Evolutionary conservation across 2,888 invertebrate species (phyloP).

Genomic region (Drosophila anceps): DNA sequence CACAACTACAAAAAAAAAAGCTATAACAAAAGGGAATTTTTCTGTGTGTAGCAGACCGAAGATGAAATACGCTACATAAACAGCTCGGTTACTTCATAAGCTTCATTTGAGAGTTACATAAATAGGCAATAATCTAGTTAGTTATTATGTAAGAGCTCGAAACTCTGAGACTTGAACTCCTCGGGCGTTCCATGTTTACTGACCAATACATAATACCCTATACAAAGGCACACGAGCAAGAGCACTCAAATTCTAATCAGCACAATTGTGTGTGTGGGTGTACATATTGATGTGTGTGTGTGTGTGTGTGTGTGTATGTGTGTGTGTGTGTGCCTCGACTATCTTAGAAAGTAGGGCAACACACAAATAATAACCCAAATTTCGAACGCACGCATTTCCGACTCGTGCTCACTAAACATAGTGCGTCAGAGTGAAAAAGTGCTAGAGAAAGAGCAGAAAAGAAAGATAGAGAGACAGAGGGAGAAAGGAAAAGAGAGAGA

Average conservation of each 20-base stretch:
- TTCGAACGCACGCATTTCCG: conserved; percentile 73
- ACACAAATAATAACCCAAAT: conserved; percentile 75
- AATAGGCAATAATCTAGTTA: not conserved
- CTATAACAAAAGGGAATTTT: not conserved
- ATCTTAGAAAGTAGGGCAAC: conserved; percentile 73
- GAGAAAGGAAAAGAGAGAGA: not conserved
- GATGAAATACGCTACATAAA: not conserved
- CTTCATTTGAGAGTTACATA: not conserved
- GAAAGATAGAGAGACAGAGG: not conserved
- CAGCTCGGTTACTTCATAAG: not conserved
- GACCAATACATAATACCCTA: not conserved
- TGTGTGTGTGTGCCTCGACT: conserved; percentile 37
- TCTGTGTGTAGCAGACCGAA: not conserved
- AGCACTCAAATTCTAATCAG: conserved; percentile 52
- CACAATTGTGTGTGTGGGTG: conserved; percentile 44
- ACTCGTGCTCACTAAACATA: conserved; percentile 32
- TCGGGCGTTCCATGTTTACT: not conserved
- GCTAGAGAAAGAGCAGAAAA: not conserved
- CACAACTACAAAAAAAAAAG: conserved; percentile 1
- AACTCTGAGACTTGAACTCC: not conserved
- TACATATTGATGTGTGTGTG: too few species aligned
- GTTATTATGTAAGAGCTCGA: not conserved
- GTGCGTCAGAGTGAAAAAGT: conserved; percentile 21
- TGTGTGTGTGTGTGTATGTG: conserved; percentile 18
- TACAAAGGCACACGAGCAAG: not conserved